Conservation (phyloP, 2,888 invertebrate species). For the Cheilosia soror region DNA sequence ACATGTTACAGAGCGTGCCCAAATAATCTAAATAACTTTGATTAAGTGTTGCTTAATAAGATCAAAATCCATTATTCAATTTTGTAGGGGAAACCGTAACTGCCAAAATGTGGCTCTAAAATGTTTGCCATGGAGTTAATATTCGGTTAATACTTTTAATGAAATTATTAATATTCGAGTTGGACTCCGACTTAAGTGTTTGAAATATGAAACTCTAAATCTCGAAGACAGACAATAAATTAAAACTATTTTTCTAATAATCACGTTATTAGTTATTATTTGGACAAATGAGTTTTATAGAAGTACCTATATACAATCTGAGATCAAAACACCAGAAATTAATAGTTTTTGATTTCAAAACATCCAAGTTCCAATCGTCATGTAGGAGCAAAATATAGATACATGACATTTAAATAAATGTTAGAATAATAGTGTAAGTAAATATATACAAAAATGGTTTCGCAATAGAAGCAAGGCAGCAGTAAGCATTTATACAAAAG, state of each 20-base stretch:
- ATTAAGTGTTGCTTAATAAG: too few relatives aligned
- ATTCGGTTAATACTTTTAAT: too few relatives aligned
- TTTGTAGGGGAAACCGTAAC: too few relatives aligned
- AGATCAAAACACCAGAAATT: background rate
- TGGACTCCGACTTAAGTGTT: too few relatives aligned
- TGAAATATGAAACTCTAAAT: background rate
- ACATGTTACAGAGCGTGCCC: slow-evolving; percentile 3
- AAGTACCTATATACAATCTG: background rate
- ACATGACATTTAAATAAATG: background rate
- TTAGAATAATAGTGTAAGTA: background rate
- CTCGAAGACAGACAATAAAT: background rate
- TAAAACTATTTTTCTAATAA: too few relatives aligned
- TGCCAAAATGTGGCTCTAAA: too few relatives aligned
- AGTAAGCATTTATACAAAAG: slow-evolving; percentile 30
- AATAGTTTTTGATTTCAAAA: background rate
- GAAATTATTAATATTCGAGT: too few relatives aligned
- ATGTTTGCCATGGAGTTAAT: too few relatives aligned
- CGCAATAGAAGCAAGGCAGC: slow-evolving; percentile 32
- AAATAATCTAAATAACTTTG: slow-evolving; percentile 7
- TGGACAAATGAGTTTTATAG: background rate
- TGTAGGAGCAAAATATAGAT: background rate
- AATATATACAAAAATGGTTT: background rate
- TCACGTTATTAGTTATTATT: slow-evolving; percentile 5
- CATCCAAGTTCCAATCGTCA: slow-evolving; percentile 10
- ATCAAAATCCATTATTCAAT: too few relatives aligned